Evolutionary conservation across 2,113 vertebrate genomes (phyloP).

Genomic region (Ceyx cyanopectus): DNA sequence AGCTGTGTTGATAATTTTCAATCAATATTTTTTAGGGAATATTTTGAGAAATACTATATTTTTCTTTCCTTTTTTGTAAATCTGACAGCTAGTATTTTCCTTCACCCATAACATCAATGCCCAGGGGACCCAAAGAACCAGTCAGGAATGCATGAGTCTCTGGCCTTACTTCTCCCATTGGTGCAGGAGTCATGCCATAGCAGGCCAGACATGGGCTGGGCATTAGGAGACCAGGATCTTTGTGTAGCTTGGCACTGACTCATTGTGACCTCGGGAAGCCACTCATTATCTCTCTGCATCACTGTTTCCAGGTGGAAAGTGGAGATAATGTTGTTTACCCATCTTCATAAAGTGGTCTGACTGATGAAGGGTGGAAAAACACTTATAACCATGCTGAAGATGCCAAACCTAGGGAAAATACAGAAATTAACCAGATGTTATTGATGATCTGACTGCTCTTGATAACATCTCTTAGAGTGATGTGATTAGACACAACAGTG

Average conservation of each 20-base stretch:
- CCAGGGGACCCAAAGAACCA: background rate
- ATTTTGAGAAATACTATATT: background rate
- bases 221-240: background rate
- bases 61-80: background rate
- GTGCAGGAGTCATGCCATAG: background rate
- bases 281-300: background rate
- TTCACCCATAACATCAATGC: background rate
- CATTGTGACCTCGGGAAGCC: background rate
- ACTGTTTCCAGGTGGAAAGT: background rate
- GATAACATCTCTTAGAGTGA: background rate
- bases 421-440: conserved; percentile 1
- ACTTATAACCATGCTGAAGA: background rate
- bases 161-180: background rate
- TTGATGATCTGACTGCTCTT: background rate
- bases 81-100: background rate
- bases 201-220: background rate
- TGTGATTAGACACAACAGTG: background rate
- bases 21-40: background rate
- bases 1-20: background rate
- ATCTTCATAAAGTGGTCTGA: background rate
- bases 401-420: background rate
- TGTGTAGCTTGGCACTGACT: background rate
- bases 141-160: background rate
- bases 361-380: conserved; percentile 30
- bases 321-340: conserved; percentile 29